These are phyloP conservation scores for Sylvietta virens DNA, from an alignment of 2,113 vertebrate genomes.

Conservation along the genomic window DNA sequence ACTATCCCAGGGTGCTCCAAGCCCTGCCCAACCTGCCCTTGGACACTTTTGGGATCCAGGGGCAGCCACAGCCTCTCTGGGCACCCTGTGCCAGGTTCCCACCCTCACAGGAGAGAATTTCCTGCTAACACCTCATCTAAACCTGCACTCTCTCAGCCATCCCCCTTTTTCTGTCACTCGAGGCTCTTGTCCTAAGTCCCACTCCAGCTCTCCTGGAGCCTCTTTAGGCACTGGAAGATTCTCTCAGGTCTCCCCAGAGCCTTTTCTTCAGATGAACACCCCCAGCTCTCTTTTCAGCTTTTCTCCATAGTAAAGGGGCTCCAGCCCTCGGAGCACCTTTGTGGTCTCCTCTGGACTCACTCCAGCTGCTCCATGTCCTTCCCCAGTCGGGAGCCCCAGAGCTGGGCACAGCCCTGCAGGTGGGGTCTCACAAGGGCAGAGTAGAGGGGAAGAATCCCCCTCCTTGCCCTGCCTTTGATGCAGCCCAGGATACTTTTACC, in stretches of 20 bases:
- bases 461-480: neutral
- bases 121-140: too few relatives aligned
- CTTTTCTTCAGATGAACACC: neutral
- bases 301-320: neutral
- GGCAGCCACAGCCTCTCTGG: neutral
- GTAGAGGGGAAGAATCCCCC: neutral
- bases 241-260: neutral
- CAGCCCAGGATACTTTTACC: neutral
- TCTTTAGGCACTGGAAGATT: neutral
- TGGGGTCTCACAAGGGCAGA: neutral
- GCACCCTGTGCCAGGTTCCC: accelerated
- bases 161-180: neutral
- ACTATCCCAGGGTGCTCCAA: neutral
- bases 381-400: neutral
- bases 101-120: neutral
- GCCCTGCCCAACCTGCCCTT: accelerated
- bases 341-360: neutral
- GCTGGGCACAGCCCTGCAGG: neutral
- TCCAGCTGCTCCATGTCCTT: neutral
- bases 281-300: neutral
- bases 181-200: neutral
- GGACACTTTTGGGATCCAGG: neutral
- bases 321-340: accelerated
- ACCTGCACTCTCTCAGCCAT: neutral
- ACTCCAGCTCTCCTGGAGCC: neutral